Conservation (phyloP, 2,113 vertebrate genomes). For the Hassar affinis region DNA sequence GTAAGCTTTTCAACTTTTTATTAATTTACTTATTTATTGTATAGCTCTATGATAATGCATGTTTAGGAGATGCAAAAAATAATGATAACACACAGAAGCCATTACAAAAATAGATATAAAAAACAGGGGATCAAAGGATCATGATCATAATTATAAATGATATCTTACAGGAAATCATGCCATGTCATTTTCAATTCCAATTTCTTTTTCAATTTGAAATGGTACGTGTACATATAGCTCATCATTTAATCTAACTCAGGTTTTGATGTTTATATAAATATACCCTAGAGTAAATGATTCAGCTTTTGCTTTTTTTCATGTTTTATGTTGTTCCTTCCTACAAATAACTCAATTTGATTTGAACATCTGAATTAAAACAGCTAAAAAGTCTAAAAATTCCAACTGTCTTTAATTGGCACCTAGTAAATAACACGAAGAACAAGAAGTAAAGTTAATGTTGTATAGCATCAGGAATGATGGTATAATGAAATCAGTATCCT, state of each 20-base stretch:
- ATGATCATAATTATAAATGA: too few species aligned
- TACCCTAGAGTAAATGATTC: background rate
- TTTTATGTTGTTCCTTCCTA: background rate
- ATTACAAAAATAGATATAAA: background rate
- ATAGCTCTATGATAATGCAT: background rate
- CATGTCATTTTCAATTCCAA: background rate
- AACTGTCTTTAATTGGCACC: background rate
- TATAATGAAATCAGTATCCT: background rate
- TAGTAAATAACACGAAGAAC: background rate
- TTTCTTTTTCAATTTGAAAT: background rate
- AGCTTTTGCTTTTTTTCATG: background rate
- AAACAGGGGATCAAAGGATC: too few species aligned
- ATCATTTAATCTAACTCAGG: background rate
- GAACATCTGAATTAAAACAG: background rate
- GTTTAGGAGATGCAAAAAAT: background rate
- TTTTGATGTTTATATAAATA: background rate
- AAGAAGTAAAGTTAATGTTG: background rate
- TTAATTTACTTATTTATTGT: background rate
- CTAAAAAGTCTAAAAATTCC: background rate
- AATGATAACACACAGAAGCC: background rate
- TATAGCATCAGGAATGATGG: background rate
- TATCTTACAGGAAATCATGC: background rate
- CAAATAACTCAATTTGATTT: background rate
- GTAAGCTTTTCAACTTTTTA: conserved; percentile 13
- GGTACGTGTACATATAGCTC: background rate